Conservation (phyloP, 2,113 vertebrate species). For the Terrapene triunguis region DNA sequence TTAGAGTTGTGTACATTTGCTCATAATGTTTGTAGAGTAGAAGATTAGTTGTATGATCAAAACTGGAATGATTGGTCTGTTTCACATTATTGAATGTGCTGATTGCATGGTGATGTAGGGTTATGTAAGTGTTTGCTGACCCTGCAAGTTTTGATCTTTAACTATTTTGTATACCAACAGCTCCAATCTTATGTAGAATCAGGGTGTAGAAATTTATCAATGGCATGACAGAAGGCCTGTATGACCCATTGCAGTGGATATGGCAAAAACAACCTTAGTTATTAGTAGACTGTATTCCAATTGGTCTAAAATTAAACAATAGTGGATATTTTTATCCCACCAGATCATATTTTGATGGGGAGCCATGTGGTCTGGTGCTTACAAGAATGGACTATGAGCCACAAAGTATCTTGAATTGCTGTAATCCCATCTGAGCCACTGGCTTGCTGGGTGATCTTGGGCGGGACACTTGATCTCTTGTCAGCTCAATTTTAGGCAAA, state of each 20-base stretch:
- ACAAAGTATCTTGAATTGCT: neutral
- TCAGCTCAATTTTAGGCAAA: constrained; percentile 39
- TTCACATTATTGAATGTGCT: neutral
- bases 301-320: constrained; percentile 30
- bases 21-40: neutral
- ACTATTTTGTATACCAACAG: neutral
- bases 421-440: constrained; percentile 57
- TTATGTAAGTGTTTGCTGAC: neutral
- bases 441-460: constrained; percentile 53
- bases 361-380: constrained; percentile 57
- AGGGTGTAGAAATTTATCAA: neutral
- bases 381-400: neutral
- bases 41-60: neutral
- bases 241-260: neutral
- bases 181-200: neutral
- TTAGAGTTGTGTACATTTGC: neutral
- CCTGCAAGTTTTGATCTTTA: neutral
- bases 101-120: neutral
- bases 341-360: constrained; percentile 62
- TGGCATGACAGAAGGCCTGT: neutral
- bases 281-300: neutral
- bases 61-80: neutral
- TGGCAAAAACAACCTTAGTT: neutral
- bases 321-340: constrained; percentile 54
- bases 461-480: constrained; percentile 54